Evolutionary conservation across 2,888 invertebrate genomes (phyloP).

Genomic region (Polymixis lichenea): DNA sequence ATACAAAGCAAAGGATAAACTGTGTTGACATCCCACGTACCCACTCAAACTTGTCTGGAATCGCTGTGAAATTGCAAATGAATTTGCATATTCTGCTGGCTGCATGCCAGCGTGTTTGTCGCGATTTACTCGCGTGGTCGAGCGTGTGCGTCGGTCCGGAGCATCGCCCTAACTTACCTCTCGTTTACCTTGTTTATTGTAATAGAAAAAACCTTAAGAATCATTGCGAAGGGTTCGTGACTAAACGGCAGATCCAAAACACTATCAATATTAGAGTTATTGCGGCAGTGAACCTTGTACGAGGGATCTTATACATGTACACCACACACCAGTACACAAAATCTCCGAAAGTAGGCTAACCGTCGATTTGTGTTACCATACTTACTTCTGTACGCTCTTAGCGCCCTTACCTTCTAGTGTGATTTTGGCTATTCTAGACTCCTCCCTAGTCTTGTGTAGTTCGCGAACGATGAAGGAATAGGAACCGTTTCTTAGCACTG

Average conservation of each 20-base stretch:
- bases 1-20: conserved; percentile 66
- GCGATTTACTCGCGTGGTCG: conserved; percentile 69
- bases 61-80: conserved; percentile 81
- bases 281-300: background rate
- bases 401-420: background rate
- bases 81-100: conserved; percentile 85
- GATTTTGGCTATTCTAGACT: background rate
- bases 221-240: background rate
- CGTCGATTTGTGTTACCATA: background rate
- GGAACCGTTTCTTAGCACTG: too few relatives aligned
- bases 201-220: conserved; percentile 27
- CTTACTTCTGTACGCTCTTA: background rate
- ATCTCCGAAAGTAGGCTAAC: background rate
- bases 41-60: conserved; percentile 73
- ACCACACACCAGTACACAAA: background rate
- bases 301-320: background rate
- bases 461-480: too few relatives aligned
- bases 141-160: conserved; percentile 66
- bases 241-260: background rate
- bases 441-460: too few relatives aligned
- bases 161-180: conserved; percentile 70
- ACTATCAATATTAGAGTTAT: background rate
- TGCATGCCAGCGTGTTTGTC: conserved; percentile 77
- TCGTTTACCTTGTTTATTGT: conserved; percentile 61
- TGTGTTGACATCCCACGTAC: conserved; percentile 76